Evolutionary conservation across 2,113 vertebrate genomes (phyloP).

Genomic region (Balaeniceps rex): DNA sequence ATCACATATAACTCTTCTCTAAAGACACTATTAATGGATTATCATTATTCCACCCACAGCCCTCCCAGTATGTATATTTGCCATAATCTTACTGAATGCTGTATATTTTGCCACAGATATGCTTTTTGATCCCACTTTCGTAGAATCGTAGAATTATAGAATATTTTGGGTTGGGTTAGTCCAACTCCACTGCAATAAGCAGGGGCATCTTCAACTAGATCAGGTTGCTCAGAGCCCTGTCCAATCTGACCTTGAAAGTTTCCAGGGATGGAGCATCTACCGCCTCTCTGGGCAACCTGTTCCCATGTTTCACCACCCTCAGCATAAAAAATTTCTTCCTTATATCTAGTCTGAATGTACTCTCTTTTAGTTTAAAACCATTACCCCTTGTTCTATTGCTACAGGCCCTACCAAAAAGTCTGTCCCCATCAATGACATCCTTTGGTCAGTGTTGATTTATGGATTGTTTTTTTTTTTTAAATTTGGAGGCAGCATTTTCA

Average conservation of each 20-base stretch:
- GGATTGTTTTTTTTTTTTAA: neutral
- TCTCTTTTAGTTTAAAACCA: neutral
- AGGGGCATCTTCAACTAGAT: neutral
- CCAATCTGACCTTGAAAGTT: neutral
- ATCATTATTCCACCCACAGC: neutral
- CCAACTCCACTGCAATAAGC: neutral
- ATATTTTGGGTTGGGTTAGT: neutral
- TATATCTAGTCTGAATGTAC: neutral
- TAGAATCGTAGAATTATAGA: neutral
- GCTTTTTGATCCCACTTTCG: fast-evolving
- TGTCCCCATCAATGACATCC: neutral
- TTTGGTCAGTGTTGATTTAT: neutral
- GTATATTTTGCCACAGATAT: neutral
- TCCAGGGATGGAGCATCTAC: neutral
- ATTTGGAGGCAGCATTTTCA: neutral
- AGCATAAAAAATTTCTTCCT: neutral
- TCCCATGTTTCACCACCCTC: neutral
- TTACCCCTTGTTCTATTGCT: neutral
- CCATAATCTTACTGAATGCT: neutral
- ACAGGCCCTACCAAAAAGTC: neutral
- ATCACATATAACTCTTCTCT: neutral
- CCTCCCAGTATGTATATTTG: neutral
- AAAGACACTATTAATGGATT: neutral
- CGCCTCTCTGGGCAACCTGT: neutral
- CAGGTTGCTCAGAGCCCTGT: neutral